Conservation (phyloP, 2,113 vertebrate genomes). For the Pristiophorus japonicus region DNA sequence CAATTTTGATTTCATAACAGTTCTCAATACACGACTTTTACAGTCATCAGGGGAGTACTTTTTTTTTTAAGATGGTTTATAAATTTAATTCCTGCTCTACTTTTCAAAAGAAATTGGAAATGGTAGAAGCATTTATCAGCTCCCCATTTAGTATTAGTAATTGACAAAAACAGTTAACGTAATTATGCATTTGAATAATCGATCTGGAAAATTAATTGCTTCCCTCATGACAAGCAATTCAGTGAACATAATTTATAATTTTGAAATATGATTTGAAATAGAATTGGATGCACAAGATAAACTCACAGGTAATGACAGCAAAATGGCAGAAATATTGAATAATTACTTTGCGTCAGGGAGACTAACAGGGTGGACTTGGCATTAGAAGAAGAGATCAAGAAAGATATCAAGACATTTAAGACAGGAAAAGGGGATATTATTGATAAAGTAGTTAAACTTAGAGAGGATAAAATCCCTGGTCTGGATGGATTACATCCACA, state of each 20-base stretch:
- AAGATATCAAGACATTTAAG: background rate
- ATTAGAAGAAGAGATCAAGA: background rate
- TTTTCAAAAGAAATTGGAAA: background rate
- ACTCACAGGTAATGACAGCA: background rate
- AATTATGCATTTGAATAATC: constrained; percentile 1
- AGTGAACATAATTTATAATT: constrained; percentile 11
- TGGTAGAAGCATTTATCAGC: background rate
- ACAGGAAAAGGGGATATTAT: background rate
- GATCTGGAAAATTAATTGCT: background rate
- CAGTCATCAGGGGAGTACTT: background rate
- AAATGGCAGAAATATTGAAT: background rate
- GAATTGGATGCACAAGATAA: background rate
- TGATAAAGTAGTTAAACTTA: background rate
- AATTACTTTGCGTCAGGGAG: background rate
- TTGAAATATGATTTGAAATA: background rate
- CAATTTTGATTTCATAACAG: constrained; percentile 2
- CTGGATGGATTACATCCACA: background rate
- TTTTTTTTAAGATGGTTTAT: background rate
- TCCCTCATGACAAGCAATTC: background rate
- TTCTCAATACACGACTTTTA: background rate
- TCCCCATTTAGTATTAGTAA: background rate
- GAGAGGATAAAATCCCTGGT: background rate
- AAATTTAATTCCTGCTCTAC: background rate
- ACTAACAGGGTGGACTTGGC: background rate
- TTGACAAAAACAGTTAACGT: background rate